phyloP scores from a whole-genome alignment of 2,888 invertebrate species.

The Ichneumoninae sp. region DNA sequence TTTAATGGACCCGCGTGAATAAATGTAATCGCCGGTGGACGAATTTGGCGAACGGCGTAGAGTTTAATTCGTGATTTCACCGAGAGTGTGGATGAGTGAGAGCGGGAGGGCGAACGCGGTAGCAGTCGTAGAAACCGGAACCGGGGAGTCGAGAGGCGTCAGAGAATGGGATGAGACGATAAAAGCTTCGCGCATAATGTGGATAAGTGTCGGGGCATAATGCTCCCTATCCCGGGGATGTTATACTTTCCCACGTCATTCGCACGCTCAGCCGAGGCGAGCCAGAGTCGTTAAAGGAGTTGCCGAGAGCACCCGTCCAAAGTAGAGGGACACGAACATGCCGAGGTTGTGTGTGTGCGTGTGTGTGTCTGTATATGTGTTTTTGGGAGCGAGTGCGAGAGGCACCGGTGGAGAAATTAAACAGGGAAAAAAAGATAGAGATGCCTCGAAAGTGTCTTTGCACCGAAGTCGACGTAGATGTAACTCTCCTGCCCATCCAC shows the following conservation, averaged over 20 bases:
- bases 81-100: slow-evolving; percentile 7
- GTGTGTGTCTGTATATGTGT: background rate
- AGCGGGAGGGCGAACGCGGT: background rate
- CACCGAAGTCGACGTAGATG: background rate
- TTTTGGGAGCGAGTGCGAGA: background rate
- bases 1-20: slow-evolving; percentile 51
- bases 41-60: slow-evolving; percentile 31
- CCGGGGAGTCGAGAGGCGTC: slow-evolving; percentile 54
- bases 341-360: background rate
- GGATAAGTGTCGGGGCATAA: slow-evolving; percentile 66
- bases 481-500: background rate
- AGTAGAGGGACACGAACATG: background rate
- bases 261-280: slow-evolving; percentile 47
- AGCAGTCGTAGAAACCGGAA: slow-evolving; percentile 35
- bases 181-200: slow-evolving; percentile 66
- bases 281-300: slow-evolving; percentile 59
- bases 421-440: background rate
- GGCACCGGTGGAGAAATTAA: background rate
- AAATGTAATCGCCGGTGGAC: slow-evolving; percentile 47
- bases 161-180: slow-evolving; percentile 55
- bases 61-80: slow-evolving; percentile 52
- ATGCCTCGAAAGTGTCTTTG: slow-evolving; percentile 6
- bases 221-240: slow-evolving; percentile 61
- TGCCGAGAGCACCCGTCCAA: slow-evolving; percentile 38
- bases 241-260: slow-evolving; percentile 64